A percentile compares a stretch with the other conserved stretches of the same genome.
phyloP scores from a whole-genome alignment of 2,113 vertebrate genomes.

The Bungarus multicinctus region DNA sequence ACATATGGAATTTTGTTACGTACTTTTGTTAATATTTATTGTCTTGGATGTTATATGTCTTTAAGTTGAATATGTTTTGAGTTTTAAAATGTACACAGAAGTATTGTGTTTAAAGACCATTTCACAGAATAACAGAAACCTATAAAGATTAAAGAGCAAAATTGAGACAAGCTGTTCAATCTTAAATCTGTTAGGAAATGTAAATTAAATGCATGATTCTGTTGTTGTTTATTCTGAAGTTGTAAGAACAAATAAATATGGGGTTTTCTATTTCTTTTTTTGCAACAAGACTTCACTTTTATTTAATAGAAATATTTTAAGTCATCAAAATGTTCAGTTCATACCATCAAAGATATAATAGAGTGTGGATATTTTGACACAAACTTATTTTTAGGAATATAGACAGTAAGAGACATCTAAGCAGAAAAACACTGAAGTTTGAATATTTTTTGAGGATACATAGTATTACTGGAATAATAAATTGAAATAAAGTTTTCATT shows the following conservation, averaged over 20 bases:
- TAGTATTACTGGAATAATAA: background rate
- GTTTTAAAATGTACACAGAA: background rate
- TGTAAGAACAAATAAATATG: constrained; percentile 6
- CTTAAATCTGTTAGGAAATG: background rate
- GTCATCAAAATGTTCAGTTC: background rate
- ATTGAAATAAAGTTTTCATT: background rate
- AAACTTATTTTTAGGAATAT: background rate
- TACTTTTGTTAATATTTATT: background rate
- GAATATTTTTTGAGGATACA: background rate
- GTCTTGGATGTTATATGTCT: background rate
- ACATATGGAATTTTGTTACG: background rate
- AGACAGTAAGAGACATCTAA: background rate
- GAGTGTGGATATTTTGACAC: background rate
- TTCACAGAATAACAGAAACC: background rate
- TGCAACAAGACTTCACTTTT: background rate
- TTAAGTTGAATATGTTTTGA: background rate
- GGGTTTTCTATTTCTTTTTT: background rate
- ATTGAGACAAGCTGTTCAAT: background rate
- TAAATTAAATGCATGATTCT: background rate
- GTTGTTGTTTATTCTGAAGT: background rate
- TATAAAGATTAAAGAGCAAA: background rate
- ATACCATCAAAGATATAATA: background rate
- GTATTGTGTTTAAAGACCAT: background rate
- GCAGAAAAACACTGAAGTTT: background rate
- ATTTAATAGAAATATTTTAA: background rate